phyloP scores from a whole-genome alignment of 2,797 vertebrate species.

The Prionace glauca region DNA sequence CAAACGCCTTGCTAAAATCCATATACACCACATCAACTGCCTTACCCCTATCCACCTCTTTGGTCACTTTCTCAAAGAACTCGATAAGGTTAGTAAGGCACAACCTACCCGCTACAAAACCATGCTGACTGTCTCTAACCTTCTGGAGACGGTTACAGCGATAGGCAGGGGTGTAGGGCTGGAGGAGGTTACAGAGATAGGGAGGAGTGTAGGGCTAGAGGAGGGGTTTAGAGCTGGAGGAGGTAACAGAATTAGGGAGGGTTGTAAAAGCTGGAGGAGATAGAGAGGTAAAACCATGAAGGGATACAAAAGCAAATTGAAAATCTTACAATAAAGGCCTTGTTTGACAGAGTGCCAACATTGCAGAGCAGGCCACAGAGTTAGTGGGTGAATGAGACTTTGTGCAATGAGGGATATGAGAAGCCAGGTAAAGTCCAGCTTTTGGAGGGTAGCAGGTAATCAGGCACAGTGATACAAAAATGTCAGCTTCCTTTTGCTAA shows the following conservation, averaged over 20 bases:
- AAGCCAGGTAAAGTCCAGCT: neutral
- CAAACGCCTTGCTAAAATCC: no score
- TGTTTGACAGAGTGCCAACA: neutral
- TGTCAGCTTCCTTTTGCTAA: neutral
- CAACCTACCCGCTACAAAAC: no score
- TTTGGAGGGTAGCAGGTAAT: neutral
- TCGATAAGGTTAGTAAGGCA: no score
- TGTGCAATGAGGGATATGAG: neutral
- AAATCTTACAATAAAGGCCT: neutral
- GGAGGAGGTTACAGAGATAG: no score
- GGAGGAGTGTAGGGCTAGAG: neutral
- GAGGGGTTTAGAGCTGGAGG: neutral
- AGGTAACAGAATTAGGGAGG: neutral
- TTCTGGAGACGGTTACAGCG: no score
- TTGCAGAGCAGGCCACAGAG: neutral
- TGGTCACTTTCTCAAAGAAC: no score
- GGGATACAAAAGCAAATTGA: neutral
- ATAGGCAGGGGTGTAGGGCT: no score
- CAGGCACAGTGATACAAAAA: neutral
- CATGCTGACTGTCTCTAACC: no score
- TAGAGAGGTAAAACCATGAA: neutral
- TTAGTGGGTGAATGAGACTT: neutral
- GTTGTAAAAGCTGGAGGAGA: neutral
- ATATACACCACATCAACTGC: no score
- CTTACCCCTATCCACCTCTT: no score